Conservation (phyloP, 2,113 vertebrate genomes). For the Athene cunicularia region DNA sequence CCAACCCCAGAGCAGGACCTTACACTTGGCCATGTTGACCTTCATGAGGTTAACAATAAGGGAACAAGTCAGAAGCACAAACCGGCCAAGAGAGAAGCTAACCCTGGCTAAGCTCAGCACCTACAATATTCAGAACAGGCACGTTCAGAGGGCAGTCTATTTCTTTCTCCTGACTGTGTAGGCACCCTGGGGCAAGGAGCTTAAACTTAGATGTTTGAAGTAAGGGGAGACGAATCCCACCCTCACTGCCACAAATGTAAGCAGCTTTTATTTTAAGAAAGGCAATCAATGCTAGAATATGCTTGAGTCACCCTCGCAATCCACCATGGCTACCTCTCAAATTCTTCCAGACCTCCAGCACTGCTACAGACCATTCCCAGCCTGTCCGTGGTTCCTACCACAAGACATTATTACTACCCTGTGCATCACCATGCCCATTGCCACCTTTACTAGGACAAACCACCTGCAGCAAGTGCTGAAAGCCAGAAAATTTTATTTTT, state of each 20-base stretch:
- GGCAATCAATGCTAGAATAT: slow-evolving; percentile 14
- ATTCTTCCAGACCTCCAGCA: rapidly evolving
- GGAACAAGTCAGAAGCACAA: background rate
- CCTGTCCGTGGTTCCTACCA: background rate
- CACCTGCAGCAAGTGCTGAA: background rate
- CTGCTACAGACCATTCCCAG: background rate
- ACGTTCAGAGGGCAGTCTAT: background rate
- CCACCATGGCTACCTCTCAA: background rate
- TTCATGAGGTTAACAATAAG: background rate
- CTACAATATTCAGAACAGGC: background rate
- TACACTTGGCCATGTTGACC: background rate
- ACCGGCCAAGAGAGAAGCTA: background rate
- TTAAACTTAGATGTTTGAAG: slow-evolving; percentile 52
- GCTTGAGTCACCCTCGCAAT: background rate
- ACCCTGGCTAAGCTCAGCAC: background rate
- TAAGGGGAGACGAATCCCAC: slow-evolving; percentile 45
- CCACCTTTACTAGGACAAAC: background rate
- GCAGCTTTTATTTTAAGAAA: slow-evolving; percentile 66
- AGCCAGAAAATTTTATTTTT: background rate
- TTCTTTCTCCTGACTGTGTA: background rate
- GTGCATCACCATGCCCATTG: rapidly evolving
- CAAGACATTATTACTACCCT: rapidly evolving
- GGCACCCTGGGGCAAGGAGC: slow-evolving; percentile 25
- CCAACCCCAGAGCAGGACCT: background rate
- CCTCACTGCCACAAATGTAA: background rate